A percentile compares a stretch with the other conserved stretches of the same genome.
Conservation (phyloP, 2,113 vertebrate genomes). For the Rhizomys pruinosus region DNA sequence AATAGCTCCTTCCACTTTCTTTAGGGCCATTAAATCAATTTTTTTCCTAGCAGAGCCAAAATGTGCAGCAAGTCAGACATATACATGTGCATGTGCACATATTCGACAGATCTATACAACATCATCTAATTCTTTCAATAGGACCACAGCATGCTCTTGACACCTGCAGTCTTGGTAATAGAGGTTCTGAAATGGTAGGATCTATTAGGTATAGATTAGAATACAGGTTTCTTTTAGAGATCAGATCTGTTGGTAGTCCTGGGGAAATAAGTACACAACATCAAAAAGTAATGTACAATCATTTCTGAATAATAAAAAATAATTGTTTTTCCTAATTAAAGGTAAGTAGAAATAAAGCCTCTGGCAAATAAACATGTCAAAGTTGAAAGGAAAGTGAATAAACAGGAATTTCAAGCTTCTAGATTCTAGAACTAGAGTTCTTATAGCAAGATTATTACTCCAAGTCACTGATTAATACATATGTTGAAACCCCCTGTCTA, state of each 20-base stretch:
- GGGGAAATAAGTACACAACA: constrained; percentile 38
- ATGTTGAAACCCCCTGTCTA: background rate
- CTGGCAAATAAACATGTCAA: constrained; percentile 23
- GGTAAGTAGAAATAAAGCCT: background rate
- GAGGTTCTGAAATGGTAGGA: background rate
- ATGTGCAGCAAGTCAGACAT: constrained; percentile 12
- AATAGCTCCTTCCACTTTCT: background rate
- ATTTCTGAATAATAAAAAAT: constrained; percentile 53
- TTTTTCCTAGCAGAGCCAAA: constrained; percentile 42
- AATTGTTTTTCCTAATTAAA: constrained; percentile 26
- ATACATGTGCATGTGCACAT: background rate
- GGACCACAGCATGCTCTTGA: background rate
- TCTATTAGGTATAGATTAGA: background rate
- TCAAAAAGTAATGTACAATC: constrained; percentile 56
- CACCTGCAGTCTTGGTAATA: background rate
- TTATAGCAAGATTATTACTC: background rate
- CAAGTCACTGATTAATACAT: background rate
- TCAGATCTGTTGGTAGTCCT: background rate
- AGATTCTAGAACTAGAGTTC: background rate
- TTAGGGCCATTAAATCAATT: constrained; percentile 36
- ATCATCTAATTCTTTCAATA: background rate
- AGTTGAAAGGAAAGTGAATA: constrained; percentile 4
- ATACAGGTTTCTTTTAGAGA: constrained; percentile 27
- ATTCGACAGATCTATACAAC: background rate
- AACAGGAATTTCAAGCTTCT: background rate